These are phyloP conservation scores for Sylvicola fuscatus DNA, from an alignment of 2,888 invertebrate species.

Conservation along the genomic window DNA sequence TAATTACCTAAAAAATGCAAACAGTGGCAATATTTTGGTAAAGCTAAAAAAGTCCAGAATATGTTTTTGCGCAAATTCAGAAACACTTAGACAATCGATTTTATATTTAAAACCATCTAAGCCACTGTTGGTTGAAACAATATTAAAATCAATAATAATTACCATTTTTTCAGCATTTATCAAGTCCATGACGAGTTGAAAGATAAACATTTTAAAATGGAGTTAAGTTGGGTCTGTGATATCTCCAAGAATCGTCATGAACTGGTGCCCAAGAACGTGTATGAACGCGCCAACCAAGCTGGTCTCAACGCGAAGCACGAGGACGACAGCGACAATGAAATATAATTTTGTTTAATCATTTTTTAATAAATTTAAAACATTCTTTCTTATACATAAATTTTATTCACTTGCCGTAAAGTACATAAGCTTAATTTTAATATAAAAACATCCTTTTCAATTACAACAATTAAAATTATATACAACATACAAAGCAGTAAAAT, in stretches of 20 bases:
- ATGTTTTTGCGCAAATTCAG: too few species aligned
- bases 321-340: slow-evolving; percentile 39
- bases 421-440: too few species aligned
- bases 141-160: neutral
- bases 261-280: slow-evolving; percentile 53
- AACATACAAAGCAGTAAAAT: too few species aligned
- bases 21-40: too few species aligned
- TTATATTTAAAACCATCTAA: slow-evolving; percentile 3
- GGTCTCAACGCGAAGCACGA: slow-evolving; percentile 49
- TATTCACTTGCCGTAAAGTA: too few species aligned
- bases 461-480: too few species aligned
- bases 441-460: too few species aligned
- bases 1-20: too few species aligned
- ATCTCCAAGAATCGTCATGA: slow-evolving; percentile 62
- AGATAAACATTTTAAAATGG: slow-evolving; percentile 66
- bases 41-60: too few species aligned
- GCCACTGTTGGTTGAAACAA: neutral
- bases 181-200: slow-evolving; percentile 85
- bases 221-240: slow-evolving; percentile 84
- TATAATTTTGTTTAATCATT: slow-evolving; percentile 5
- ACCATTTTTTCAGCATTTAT: slow-evolving; percentile 44
- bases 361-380: neutral
- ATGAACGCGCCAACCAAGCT: slow-evolving; percentile 74
- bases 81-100: slow-evolving; percentile 4
- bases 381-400: too few species aligned